Evolutionary conservation across 2,888 invertebrate genomes (phyloP).

Genomic region (Drosophila meridiana): DNA sequence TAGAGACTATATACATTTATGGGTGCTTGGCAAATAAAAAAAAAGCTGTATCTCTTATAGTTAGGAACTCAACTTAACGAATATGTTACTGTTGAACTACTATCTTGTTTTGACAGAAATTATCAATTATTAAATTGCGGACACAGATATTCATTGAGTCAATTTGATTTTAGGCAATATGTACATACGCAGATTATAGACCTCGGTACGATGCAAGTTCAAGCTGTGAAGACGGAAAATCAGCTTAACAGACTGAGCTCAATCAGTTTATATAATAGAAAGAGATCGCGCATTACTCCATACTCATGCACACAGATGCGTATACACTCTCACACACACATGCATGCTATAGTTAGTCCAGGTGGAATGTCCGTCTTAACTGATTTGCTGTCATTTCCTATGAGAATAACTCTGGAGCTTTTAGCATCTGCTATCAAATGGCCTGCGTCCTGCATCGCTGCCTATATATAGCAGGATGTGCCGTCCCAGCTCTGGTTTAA

Average conservation of each 20-base stretch:
- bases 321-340: neutral
- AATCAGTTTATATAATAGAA: neutral
- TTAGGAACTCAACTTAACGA: too few species aligned
- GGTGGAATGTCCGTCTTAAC: conserved; percentile 9
- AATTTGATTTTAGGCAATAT: too few species aligned
- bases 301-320: neutral
- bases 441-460: neutral
- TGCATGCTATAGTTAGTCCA: neutral
- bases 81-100: too few species aligned
- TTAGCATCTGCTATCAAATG: conserved; percentile 22
- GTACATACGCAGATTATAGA: too few species aligned
- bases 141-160: too few species aligned
- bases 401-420: conserved; percentile 30
- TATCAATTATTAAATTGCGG: too few species aligned
- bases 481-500: neutral
- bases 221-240: neutral
- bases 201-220: too few species aligned
- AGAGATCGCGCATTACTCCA: neutral
- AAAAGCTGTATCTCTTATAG: too few species aligned
- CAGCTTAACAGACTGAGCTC: neutral
- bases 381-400: conserved; percentile 37
- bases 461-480: conserved; percentile 32
- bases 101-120: too few species aligned
- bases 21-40: too few species aligned
- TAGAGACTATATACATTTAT: too few species aligned